Evolutionary conservation across 2,113 vertebrate species (phyloP), one percentile per base, ranked within the genome.

Genomic region (Passer domesticus): DNA sequence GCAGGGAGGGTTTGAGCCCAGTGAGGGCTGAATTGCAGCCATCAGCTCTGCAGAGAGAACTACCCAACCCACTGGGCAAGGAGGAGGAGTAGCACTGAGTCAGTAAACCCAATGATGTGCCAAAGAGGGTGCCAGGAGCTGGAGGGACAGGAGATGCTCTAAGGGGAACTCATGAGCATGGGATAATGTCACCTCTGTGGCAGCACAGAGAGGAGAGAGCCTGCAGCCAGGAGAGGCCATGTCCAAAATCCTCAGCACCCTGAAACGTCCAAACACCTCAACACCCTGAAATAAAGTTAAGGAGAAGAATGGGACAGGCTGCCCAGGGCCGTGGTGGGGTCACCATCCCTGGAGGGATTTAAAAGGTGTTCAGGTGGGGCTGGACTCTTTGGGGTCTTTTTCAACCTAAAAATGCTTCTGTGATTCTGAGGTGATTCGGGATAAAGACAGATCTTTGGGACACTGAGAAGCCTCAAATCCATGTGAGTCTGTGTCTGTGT

Each of bases 61-160:
- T 23, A n/a, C 8, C 18, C 67, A 89, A 23, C 19, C 1, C 3
- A 17, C 13, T 1, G 3, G 62, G 66, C n/a, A 44, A 64, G 68
- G 39, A 46, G 56, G 15, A 74, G 50, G 46, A 0, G 50, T 0
- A 21, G 46, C 20, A 11, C 13, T 0, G 1, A 44, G 47, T n/a
- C 25, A 89, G 4, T 21, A 67, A 82, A 81, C 13, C 21, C 44
- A 63, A 76, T 59, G 23, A 8, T 2, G 2, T 79, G 73, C 66
- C 70, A 66, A 4, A 77, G 73, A 82, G n/a, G 47, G 23, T 87
- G 52, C 75, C 89, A 86, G 74, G 85, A 93, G 90, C 83, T 85
- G 69, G 52, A 81, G 70, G 60, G 56, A 55, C 53, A 77, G 37
- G 63, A 88, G 67, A 75, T 76, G n/a, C 52, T 78, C 2, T 35